These are phyloP conservation scores for Syngnathus typhle DNA, from an alignment of 2,113 vertebrate genomes.

Conservation along the genomic window DNA sequence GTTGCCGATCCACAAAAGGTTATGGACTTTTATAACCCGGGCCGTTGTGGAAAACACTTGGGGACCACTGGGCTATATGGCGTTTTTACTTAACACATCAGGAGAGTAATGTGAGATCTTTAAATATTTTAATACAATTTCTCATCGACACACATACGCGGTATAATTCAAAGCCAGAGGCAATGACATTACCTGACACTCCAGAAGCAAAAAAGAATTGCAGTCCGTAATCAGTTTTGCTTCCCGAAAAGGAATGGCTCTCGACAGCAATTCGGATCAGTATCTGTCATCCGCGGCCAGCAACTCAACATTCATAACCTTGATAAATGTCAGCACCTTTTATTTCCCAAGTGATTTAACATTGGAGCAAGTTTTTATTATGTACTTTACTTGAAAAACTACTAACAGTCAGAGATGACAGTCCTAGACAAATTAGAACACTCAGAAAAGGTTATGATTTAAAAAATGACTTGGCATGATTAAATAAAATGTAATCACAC, in stretches of 20 bases:
- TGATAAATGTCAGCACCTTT: slow-evolving; percentile 10
- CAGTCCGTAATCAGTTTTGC: slow-evolving; percentile 31
- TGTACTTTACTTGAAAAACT: slow-evolving; percentile 11
- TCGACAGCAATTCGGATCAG: slow-evolving; percentile 6
- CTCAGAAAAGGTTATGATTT: background rate
- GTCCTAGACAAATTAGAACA: background rate
- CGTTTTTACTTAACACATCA: background rate
- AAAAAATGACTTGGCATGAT: background rate
- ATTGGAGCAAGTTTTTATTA: slow-evolving; percentile 8
- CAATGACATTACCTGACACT: slow-evolving; percentile 16
- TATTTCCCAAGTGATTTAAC: slow-evolving; percentile 7
- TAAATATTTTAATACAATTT: background rate
- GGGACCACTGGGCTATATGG: background rate
- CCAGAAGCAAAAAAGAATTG: slow-evolving; percentile 15
- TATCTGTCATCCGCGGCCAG: slow-evolving; percentile 7
- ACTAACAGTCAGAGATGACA: background rate
- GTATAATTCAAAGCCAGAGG: slow-evolving; percentile 17
- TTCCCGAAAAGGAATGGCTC: slow-evolving; percentile 20
- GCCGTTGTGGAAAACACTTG: too few species aligned
- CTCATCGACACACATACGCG: background rate
- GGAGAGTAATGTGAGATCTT: background rate
- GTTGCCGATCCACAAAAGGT: too few species aligned
- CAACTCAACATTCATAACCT: slow-evolving; percentile 13
- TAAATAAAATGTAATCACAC: background rate
- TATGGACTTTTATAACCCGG: too few species aligned